Evolutionary conservation across 92 coral and sea anemone genomes (phyloP).

Genomic region (Montipora capitata): DNA sequence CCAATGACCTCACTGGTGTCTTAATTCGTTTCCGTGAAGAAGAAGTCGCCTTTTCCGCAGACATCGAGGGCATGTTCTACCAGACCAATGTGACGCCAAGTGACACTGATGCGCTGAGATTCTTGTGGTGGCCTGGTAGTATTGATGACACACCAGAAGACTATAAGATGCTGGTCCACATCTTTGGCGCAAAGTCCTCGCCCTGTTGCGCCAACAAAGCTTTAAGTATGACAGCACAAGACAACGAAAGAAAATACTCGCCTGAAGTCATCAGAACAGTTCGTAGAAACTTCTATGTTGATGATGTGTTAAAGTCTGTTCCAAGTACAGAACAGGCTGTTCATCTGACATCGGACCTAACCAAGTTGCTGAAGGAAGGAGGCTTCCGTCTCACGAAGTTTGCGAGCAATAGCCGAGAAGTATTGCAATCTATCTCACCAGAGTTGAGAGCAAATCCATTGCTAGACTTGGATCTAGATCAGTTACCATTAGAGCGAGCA

Average conservation of each 20-base stretch:
- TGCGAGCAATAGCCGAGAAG: constrained; percentile 67
- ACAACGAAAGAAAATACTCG: constrained; percentile 56
- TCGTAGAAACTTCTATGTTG: constrained; percentile 75
- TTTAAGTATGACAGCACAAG: constrained; percentile 66
- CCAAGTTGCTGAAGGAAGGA: constrained; percentile 69
- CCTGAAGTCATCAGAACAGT: constrained; percentile 62
- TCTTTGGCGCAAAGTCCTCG: constrained; percentile 78
- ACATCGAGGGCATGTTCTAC: constrained; percentile 77
- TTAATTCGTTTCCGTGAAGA: constrained; percentile 77
- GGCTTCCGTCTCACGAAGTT: constrained; percentile 81
- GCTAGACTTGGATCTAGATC: constrained; percentile 69
- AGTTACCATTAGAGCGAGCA: constrained; percentile 68
- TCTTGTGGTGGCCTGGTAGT: constrained; percentile 70
- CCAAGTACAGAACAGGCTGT: constrained; percentile 44
- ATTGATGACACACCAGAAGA: constrained; percentile 49
- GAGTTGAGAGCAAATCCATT: constrained; percentile 61
- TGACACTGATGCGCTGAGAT: constrained; percentile 72
- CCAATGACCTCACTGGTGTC: constrained; percentile 75
- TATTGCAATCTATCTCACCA: constrained; percentile 49
- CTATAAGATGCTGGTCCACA: constrained; percentile 72
- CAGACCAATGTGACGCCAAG: constrained; percentile 64
- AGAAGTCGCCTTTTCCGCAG: constrained; percentile 69
- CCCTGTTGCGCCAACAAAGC: constrained; percentile 80
- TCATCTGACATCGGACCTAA: constrained; percentile 25
- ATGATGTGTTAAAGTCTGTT: constrained; percentile 70